These are phyloP conservation scores for Drosophila nr. perissopoda DNA, from an alignment of 2,888 invertebrate genomes.

Conservation along the genomic window DNA sequence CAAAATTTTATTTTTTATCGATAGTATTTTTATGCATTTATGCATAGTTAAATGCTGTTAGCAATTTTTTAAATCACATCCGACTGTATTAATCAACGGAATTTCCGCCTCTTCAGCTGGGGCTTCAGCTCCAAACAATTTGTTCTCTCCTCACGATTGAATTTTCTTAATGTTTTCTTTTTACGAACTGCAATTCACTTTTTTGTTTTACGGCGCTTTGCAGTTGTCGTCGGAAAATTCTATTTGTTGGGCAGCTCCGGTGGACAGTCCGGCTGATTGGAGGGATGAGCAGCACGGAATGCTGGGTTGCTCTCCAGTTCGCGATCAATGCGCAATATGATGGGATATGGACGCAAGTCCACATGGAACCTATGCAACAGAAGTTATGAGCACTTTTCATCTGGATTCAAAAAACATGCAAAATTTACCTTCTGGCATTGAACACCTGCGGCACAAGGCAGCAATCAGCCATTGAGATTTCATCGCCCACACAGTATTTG, in stretches of 20 bases:
- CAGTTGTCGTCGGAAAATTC: conserved; percentile 84
- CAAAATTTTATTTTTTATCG: conserved; percentile 50
- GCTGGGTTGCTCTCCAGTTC: conserved; percentile 95
- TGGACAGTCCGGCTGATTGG: conserved; percentile 97
- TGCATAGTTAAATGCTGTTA: conserved; percentile 82
- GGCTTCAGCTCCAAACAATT: conserved; percentile 18
- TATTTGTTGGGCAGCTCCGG: conserved; percentile 92
- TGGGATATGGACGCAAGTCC: conserved; percentile 95
- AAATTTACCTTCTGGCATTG: conserved; percentile 92
- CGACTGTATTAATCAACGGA: conserved; percentile 73
- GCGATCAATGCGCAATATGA: conserved; percentile 93
- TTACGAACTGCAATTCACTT: conserved; percentile 82
- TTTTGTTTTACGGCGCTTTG: conserved; percentile 83
- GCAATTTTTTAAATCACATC: conserved; percentile 81
- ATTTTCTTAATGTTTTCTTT: conserved; percentile 30
- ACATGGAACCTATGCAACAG: conserved; percentile 91
- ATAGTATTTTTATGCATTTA: conserved; percentile 77
- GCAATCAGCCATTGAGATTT: conserved; percentile 96
- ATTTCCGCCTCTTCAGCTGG: conserved; percentile 37
- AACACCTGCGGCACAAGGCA: conserved; percentile 98
- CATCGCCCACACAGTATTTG: conserved; percentile 97
- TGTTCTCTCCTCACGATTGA: conserved; percentile 23
- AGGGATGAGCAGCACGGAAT: conserved; percentile 96
- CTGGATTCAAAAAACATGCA: rapidly evolving
- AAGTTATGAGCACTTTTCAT: neutral